phyloP scores from a whole-genome alignment of 2,888 invertebrate genomes.

The Heliconius erato region DNA sequence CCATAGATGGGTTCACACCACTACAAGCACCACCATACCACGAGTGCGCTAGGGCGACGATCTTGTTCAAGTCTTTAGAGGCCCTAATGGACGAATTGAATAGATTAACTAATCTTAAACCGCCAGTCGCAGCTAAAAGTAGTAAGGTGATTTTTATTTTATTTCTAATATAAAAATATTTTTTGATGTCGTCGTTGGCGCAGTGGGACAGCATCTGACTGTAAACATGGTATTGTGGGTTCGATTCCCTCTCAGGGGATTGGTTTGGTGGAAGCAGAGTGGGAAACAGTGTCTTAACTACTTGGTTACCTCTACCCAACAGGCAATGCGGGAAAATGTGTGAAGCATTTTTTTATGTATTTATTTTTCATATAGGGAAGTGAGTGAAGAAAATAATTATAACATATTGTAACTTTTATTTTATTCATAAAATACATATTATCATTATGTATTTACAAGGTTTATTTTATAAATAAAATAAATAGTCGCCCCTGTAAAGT shows the following conservation, averaged over 20 bases:
- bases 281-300: too few relatives aligned
- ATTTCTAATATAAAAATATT: background rate
- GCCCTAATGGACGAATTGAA: constrained; percentile 71
- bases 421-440: background rate
- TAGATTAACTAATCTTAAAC: constrained; percentile 64
- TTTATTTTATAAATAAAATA: background rate
- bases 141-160: constrained; percentile 67
- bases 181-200: background rate
- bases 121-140: constrained; percentile 63
- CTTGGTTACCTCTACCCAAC: too few relatives aligned
- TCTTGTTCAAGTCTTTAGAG: constrained; percentile 74
- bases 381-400: background rate
- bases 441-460: background rate
- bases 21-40: constrained; percentile 84
- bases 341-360: too few relatives aligned
- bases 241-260: background rate
- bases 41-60: constrained; percentile 68
- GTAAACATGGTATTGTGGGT: background rate
- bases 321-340: too few relatives aligned
- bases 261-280: too few relatives aligned
- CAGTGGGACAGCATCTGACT: too few relatives aligned
- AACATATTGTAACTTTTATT: background rate
- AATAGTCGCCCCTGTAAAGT: background rate
- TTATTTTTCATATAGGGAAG: background rate
- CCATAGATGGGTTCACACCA: constrained; percentile 88